Evolutionary conservation across 2,888 invertebrate species (phyloP).

Genomic region (Temnothorax ravouxi): DNA sequence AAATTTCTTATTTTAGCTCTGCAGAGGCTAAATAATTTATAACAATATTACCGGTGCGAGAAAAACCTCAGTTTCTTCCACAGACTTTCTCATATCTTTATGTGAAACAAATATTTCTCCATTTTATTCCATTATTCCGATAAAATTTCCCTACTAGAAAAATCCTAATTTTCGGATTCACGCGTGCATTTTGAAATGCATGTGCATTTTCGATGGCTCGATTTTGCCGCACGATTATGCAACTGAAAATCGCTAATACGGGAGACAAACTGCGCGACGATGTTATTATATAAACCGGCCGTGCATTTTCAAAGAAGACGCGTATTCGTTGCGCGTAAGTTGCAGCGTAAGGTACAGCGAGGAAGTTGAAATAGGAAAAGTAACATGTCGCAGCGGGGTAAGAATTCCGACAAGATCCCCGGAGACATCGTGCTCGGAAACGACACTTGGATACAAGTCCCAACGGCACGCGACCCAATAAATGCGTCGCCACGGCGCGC

Average conservation of each 20-base stretch:
- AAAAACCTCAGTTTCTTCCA: background rate
- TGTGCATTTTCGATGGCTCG: background rate
- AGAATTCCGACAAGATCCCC: slow-evolving; percentile 23
- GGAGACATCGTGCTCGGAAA: slow-evolving; percentile 13
- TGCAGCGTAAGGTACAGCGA: no score
- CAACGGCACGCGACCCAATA: slow-evolving; percentile 32
- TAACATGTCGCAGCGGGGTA: background rate
- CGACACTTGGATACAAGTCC: slow-evolving; percentile 46
- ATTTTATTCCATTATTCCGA: background rate
- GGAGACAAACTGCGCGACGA: background rate
- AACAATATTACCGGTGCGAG: background rate
- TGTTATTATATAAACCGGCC: background rate
- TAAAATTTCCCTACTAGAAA: background rate
- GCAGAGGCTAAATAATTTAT: background rate
- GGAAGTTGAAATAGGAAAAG: slow-evolving; percentile 29
- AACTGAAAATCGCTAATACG: background rate
- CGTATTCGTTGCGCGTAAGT: background rate
- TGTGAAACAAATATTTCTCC: background rate
- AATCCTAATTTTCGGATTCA: background rate
- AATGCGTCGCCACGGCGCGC: background rate
- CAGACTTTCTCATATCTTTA: background rate
- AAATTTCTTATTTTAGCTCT: slow-evolving; percentile 27
- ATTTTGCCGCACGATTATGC: background rate
- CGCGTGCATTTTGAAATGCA: background rate
- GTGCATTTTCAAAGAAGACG: background rate